Base-by-base conservation (phyloP, 1,140 invertebrate species). In the Cardiocondyla obscurior region DNA sequence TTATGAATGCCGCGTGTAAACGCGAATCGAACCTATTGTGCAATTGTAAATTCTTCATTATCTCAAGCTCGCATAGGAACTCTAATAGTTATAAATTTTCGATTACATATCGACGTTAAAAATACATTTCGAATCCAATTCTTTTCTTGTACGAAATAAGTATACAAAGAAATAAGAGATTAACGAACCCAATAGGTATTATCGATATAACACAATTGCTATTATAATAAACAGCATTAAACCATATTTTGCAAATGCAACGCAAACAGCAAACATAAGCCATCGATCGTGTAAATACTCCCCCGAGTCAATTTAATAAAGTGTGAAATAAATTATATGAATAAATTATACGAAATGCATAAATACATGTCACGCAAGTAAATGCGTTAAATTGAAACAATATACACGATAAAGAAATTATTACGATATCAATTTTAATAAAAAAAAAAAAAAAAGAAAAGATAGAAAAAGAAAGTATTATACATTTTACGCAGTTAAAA, bases 311-410 rank as follows among this genome's bases (percentile, higher is more conserved):
- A 65, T 76, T 76, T 39, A 79, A 55, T 79, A 79, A 79, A 42
- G n/a, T 65, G 53, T 42, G 44, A 79, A 79, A 79, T 79, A 79
- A 79, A 79, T 69, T 69, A n/a, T n/a, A n/a, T n/a, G n/a, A n/a
- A n/a, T n/a, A n/a, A n/a, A n/a, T n/a, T n/a, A n/a, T n/a, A n/a
- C n/a, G n/a, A n/a, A n/a, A n/a, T n/a, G n/a, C n/a, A n/a, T n/a
- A n/a, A n/a, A n/a, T n/a, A n/a, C n/a, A 42, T 22, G 33, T 79
- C 22, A 62, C n/a, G 22, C 22, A 25, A 79, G 55, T 30, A 67
- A 79, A 69, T 39, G n/a, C 30, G 4, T 5, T 33, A 44, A 30
- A 42, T 22, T 60, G 8, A n/a, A 72, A 67, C 49, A 3, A 19
- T 16, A 19, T 25, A 30, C 25, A 30, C 46, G 12, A 12, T 53